phyloP scores from a whole-genome alignment of 2,113 vertebrate genomes.

The Eira barbara region DNA sequence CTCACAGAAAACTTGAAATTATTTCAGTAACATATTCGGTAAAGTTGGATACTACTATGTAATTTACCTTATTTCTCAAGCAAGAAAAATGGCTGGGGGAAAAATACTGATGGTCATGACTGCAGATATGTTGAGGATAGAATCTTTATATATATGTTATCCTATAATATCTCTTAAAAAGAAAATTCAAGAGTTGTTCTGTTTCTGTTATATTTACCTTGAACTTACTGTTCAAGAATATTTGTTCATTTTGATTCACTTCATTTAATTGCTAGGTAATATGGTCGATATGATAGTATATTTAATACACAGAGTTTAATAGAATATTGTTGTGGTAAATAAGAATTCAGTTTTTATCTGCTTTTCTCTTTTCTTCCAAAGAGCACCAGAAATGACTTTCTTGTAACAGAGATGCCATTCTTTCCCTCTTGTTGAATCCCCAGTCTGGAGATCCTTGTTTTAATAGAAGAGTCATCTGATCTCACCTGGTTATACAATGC shows the following conservation, averaged over 20 bases:
- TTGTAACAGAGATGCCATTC: not conserved
- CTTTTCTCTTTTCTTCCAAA: not conserved
- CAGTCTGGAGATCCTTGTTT: not conserved
- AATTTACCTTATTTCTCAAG: not conserved
- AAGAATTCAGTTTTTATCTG: not conserved
- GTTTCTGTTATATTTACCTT: not conserved
- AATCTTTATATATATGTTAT: not conserved
- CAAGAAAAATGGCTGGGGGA: not conserved
- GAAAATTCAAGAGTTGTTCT: not conserved
- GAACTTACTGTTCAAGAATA: not conserved
- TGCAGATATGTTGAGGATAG: not conserved
- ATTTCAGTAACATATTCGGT: not conserved
- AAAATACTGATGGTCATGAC: not conserved
- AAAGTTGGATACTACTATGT: not conserved
- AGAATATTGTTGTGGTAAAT: not conserved
- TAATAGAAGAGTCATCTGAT: slow-evolving; percentile 7
- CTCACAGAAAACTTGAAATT: not conserved
- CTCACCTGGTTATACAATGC: slow-evolving; percentile 46
- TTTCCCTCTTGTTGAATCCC: not conserved
- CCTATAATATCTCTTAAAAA: not conserved
- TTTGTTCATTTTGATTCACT: not conserved
- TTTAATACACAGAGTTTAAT: not conserved
- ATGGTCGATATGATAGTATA: not conserved
- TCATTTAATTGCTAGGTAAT: not conserved
- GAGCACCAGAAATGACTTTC: slow-evolving; percentile 3